Base-by-base conservation (phyloP, 2,888 invertebrate species). In the Ectropis crepuscularia region DNA sequence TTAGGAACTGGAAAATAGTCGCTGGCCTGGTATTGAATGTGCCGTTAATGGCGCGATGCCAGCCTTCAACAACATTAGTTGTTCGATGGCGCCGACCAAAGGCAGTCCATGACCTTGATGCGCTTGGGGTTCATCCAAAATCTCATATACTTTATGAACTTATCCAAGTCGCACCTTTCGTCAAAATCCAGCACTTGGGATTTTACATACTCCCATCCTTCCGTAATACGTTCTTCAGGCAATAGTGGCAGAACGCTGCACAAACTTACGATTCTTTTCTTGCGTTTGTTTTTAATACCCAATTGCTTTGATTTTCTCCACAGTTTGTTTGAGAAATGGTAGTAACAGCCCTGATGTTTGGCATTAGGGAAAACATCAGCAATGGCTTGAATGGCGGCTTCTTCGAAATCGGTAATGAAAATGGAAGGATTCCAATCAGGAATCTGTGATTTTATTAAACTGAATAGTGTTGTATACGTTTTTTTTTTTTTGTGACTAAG, bases 371-470 rank as follows among this genome's bases (percentile, higher is more conserved):
- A 61, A 51, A 57, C 45, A 55, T 62, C 57, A 50, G 53, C 53
- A 57, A 62, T 48, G 57, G 57, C 62, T 57, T 62, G 57, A 51
- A 57, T 62, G 57, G 62, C 62, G 57, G 57, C 62, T 62, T 57
- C 57, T 42, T 62, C 57, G 53, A 62, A 62, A 57, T 62, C 43
- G 38, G 55, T 61, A 50, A 55, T 61, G 61, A 61, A 61, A 61
- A 61, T 61, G 46, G 57, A 62, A 47, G 57, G 53, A n/a, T n/a
- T n/a, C n/a, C n/a, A n/a, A n/a, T n/a, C n/a, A n/a, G n/a, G n/a
- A n/a, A n/a, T n/a, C n/a, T 53, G 53, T 62, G 57, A 62, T 62
- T 62, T 62, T 57, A 57, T 62, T 50, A 54, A 50, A 61, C 50
- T 61, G 50, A 54, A 58, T 10, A 51, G 51, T 54, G 49, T 61